phyloP scores from a whole-genome alignment of 2,113 vertebrate genomes.

The Prochilodus magdalenae region DNA sequence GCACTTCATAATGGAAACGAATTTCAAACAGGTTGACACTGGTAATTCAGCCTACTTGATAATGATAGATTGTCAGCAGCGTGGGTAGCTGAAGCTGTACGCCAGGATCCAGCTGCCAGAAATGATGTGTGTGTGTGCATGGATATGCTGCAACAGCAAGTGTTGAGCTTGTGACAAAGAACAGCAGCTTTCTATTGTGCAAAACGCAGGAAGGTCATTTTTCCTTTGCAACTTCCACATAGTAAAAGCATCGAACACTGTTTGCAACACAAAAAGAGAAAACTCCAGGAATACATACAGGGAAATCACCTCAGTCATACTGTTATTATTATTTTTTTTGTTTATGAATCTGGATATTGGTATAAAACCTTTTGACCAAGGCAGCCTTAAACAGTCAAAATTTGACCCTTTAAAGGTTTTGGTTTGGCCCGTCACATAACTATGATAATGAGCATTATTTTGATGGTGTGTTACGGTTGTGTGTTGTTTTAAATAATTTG shows the following conservation, averaged over 20 bases:
- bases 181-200: neutral
- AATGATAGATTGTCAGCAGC: slow-evolving; percentile 46
- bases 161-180: neutral
- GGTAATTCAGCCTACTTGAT: slow-evolving; percentile 51
- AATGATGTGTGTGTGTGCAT: slow-evolving; percentile 22
- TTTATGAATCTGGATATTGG: too few species aligned
- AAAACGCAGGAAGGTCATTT: neutral
- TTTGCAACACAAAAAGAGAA: too few species aligned
- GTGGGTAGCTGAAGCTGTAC: slow-evolving; percentile 38
- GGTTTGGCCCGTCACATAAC: too few species aligned
- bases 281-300: too few species aligned
- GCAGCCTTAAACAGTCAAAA: too few species aligned
- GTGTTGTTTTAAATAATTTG: neutral
- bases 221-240: neutral
- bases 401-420: too few species aligned
- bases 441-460: neutral
- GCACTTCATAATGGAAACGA: slow-evolving; percentile 37
- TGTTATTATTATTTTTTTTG: too few species aligned
- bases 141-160: neutral
- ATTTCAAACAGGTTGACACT: slow-evolving; percentile 41
- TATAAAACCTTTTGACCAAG: too few species aligned
- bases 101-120: slow-evolving; percentile 35
- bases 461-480: too few species aligned
- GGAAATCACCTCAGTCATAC: too few species aligned
- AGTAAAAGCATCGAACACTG: too few species aligned